These are phyloP conservation scores for Peromyscus nudipes DNA, from an alignment of 2,797 vertebrate species.

Conservation along the genomic window DNA sequence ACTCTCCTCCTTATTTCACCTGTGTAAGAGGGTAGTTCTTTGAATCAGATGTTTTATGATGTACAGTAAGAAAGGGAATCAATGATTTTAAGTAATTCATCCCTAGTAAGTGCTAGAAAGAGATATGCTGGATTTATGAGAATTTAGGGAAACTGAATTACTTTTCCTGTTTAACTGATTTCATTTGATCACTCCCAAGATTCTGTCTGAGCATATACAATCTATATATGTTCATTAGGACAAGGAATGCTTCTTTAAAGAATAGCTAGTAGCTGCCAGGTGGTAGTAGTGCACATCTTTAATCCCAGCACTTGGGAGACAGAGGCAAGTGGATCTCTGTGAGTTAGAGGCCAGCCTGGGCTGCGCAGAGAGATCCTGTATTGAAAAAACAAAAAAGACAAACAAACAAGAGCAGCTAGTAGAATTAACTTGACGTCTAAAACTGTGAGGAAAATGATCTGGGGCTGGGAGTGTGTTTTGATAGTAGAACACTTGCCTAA, in stretches of 20 bases:
- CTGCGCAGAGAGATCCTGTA: not conserved
- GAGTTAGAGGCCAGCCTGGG: not conserved
- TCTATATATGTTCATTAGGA: not conserved
- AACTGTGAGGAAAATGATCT: not conserved
- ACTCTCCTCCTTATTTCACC: not conserved
- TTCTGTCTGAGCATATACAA: not conserved
- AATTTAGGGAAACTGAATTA: not conserved
- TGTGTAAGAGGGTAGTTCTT: not conserved
- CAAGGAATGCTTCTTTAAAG: conserved; percentile 34
- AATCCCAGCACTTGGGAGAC: not conserved
- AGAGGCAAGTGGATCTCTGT: not conserved
- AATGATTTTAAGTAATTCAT: conserved; percentile 34
- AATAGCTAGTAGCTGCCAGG: not conserved
- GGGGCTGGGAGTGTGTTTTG: not conserved
- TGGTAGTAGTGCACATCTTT: not conserved
- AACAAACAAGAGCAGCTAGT: not conserved
- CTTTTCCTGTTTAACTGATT: conserved; percentile 1
- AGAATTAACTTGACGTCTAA: not conserved
- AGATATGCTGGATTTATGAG: not conserved
- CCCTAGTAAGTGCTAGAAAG: not conserved
- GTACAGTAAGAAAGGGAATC: not conserved
- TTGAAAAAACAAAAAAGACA: not conserved
- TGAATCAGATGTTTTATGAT: not conserved
- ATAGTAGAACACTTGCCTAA: not conserved
- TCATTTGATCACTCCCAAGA: not conserved